These are phyloP conservation scores for Amiota minor DNA, from an alignment of 2,888 invertebrate species.

Conservation along the genomic window DNA sequence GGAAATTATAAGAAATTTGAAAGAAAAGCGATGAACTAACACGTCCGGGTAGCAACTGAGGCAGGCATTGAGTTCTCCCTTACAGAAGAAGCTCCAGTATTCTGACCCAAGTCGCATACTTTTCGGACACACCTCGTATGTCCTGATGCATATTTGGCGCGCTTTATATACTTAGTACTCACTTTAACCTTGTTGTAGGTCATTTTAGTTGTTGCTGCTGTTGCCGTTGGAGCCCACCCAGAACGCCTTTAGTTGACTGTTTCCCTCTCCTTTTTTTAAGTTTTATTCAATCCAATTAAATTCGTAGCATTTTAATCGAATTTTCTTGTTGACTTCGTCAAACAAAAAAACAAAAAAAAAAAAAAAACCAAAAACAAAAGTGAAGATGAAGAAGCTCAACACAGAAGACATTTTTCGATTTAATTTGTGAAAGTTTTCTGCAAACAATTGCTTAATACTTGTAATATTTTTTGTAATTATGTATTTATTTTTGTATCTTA, in stretches of 20 bases:
- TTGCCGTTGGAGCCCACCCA: constrained; percentile 22
- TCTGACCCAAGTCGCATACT: too few species aligned
- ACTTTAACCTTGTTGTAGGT: too few species aligned
- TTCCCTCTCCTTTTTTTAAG: background rate
- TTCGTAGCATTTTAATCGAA: constrained; percentile 62
- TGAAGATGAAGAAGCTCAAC: background rate
- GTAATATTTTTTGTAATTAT: background rate
- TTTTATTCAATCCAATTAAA: constrained; percentile 54
- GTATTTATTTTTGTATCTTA: constrained; percentile 3
- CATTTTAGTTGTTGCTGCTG: background rate
- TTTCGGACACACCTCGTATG: too few species aligned
- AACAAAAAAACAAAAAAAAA: background rate
- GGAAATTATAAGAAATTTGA: too few species aligned
- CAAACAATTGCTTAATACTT: constrained; percentile 53
- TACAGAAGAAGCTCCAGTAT: too few species aligned
- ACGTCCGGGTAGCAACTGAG: too few species aligned
- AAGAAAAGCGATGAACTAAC: too few species aligned
- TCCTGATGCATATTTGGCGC: too few species aligned
- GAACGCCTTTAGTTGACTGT: constrained; percentile 2
- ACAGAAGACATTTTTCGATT: constrained; percentile 30
- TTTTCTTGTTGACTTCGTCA: constrained; percentile 37
- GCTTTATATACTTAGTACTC: too few species aligned
- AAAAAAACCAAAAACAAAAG: background rate
- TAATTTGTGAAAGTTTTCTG: constrained; percentile 65
- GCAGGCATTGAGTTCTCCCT: too few species aligned